Base-by-base conservation (phyloP, 2,888 invertebrate genomes). In the Seladonia tumulorum region DNA sequence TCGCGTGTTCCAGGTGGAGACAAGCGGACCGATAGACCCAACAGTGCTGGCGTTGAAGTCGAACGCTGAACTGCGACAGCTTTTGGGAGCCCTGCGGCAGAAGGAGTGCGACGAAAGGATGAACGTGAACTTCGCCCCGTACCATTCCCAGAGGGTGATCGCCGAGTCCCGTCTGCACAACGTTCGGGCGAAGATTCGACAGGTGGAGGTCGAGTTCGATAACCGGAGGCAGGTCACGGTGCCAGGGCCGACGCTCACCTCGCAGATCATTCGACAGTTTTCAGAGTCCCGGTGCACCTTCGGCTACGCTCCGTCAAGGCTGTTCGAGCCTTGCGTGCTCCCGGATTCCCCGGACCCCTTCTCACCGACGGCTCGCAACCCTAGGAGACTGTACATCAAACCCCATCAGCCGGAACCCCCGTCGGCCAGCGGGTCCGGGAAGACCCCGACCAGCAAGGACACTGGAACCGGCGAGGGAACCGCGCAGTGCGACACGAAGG, bases 81-180 rank as follows among this genome's bases (percentile, higher is more conserved):
- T 95, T 14, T 71, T 94, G 8, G 78, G 82, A 1, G 87, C 85
- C 0, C 79, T 95, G 4, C 85, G 93, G 16, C 92, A 94, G 39
- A 94, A 92, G 63, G 95, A 95, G 81, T 92, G 92, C 86, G 93
- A 95, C 74, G 93, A 95, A 68, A 86, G 93, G 14, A 91, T 93
- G 8, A 94, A 94, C 79, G 76, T 92, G 0, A 94, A 91, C 49
- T 93, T 93, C 72, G 92, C 94, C 0, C 92, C 93, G 0, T 94
- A 94, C 63, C 86, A 88, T 8, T 91, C 94, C 0, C 95, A 95
- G 76, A 90, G 93, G 0, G 88, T 90, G 1, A 90, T 94, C 29
- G 93, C 93, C 1, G 93, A 94, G 74, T 88, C 90, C 0, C 89
- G 92, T 14, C 76, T 95, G 73, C 87, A 79, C 25, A 93, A 93